Percentiles rank a stretch among this genome's conserved stretches.
phyloP scores from a whole-genome alignment of 37 sponge, comb jelly and placozoan species.

The Cliona cf. orientalis region DNA sequence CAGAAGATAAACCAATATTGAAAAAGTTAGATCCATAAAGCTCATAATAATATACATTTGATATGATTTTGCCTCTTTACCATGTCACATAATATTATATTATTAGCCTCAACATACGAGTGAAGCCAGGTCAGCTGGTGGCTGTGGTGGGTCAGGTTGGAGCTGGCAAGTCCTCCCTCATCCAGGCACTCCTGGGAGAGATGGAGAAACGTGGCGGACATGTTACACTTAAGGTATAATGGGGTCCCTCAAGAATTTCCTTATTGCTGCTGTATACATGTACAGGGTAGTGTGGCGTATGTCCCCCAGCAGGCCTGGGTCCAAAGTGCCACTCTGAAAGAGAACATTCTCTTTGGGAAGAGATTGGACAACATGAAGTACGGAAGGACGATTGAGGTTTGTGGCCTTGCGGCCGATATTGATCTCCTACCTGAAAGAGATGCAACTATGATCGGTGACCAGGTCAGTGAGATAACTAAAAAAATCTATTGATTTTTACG shows the following conservation, averaged over 20 bases:
- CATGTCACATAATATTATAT: too few relatives aligned
- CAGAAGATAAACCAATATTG: too few relatives aligned
- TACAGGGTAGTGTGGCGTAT: conserved; percentile 92
- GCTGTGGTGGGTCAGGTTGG: conserved; percentile 99
- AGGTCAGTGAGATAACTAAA: too few relatives aligned
- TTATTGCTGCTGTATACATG: too few relatives aligned
- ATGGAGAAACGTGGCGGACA: conserved; percentile 89
- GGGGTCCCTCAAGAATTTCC: too few relatives aligned
- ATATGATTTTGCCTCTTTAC: too few relatives aligned
- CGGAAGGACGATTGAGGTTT: conserved; percentile 57
- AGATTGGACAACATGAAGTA: conserved; percentile 54
- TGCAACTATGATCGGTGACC: conserved; percentile 98
- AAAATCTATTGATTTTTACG: too few relatives aligned
- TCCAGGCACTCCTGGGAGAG: conserved; percentile 95
- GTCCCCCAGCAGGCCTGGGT: conserved; percentile 99
- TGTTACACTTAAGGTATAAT: too few relatives aligned
- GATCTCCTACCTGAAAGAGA: conserved; percentile 96
- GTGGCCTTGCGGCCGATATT: conserved; percentile 94
- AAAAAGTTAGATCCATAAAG: too few relatives aligned
- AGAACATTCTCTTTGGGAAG: conserved; percentile 94
- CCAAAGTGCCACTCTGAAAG: conserved; percentile 90
- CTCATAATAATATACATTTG: too few relatives aligned
- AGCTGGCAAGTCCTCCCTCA: conserved; percentile 96
- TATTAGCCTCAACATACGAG: conserved; percentile 86
- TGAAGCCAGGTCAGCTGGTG: conserved; percentile 89